Percentiles rank a stretch among this genome's conserved stretches.
Evolutionary conservation across 2,113 vertebrate species (phyloP).

Genomic region (Eudyptes chrysolophus): DNA sequence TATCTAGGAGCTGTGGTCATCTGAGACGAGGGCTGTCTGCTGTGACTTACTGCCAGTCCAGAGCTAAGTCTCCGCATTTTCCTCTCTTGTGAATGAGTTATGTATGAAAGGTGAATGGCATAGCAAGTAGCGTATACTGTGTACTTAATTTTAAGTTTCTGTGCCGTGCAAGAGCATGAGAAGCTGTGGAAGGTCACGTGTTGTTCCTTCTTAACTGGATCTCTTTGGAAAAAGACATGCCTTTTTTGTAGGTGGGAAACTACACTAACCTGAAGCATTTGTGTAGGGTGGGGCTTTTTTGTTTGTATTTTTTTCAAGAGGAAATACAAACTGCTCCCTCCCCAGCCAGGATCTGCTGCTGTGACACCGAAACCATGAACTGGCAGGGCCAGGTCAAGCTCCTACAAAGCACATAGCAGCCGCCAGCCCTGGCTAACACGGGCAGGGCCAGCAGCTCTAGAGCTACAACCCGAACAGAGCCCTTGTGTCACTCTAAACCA

Average conservation of each 20-base stretch:
- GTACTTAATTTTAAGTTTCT: not conserved
- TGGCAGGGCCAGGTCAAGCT: not conserved
- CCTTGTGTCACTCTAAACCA: not conserved
- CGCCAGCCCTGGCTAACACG: not conserved
- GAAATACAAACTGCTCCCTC: not conserved
- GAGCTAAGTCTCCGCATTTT: not conserved
- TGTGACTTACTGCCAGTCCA: not conserved
- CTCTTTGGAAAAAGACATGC: not conserved
- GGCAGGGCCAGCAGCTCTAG: not conserved
- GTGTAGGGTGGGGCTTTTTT: not conserved
- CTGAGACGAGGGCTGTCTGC: not conserved
- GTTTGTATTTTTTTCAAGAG: not conserved
- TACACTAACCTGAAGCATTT: not conserved
- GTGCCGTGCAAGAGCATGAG: fast-evolving
- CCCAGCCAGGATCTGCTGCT: not conserved
- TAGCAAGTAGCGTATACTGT: fast-evolving
- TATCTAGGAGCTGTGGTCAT: not conserved
- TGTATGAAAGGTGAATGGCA: not conserved
- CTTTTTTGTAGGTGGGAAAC: not conserved
- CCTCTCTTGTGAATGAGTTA: not conserved
- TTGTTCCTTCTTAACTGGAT: not conserved
- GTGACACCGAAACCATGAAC: not conserved
- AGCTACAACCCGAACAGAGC: not conserved
- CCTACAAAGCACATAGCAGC: not conserved
- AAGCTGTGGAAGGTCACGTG: fast-evolving